Evolutionary conservation across 1,140 invertebrate genomes (phyloP).

Genomic region (Drosophila mayri): DNA sequence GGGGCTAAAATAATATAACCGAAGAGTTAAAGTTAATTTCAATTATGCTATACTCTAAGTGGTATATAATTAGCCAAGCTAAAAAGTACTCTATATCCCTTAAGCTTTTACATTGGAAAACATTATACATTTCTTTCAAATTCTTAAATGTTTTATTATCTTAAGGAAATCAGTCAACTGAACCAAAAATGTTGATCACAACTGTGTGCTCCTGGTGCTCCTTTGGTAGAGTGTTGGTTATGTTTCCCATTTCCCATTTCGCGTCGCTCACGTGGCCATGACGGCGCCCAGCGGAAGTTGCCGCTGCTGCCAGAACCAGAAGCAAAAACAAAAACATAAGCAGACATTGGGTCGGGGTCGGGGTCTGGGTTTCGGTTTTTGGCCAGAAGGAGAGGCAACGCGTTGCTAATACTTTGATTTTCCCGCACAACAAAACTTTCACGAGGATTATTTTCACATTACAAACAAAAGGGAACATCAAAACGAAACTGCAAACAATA

Average conservation of each 20-base stretch:
- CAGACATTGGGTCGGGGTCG: background rate
- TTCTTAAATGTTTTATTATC: background rate
- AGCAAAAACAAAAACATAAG: constrained; percentile 9
- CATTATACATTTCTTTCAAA: too few species aligned
- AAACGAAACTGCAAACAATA: constrained; percentile 60
- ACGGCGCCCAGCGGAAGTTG: constrained; percentile 63
- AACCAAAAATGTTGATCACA: background rate
- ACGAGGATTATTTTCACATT: constrained; percentile 78
- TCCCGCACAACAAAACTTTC: constrained; percentile 61
- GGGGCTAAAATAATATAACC: constrained; percentile 2
- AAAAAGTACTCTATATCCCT: background rate
- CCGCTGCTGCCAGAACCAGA: constrained; percentile 21
- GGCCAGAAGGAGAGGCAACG: constrained; percentile 18
- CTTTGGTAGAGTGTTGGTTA: constrained; percentile 22
- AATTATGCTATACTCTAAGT: background rate
- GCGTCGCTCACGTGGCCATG: constrained; percentile 57
- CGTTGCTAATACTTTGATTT: constrained; percentile 75
- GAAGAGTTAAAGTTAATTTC: background rate
- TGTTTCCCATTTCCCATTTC: constrained; percentile 43
- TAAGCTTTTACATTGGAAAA: background rate
- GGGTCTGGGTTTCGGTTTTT: background rate
- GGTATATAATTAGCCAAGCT: background rate
- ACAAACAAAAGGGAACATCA: constrained; percentile 67
- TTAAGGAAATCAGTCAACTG: background rate
- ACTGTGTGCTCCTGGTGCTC: constrained; percentile 4